A percentile compares a stretch with the other conserved stretches of the same genome.
Conservation (phyloP, 2,113 vertebrate species). For the Scalopus aquaticus region DNA sequence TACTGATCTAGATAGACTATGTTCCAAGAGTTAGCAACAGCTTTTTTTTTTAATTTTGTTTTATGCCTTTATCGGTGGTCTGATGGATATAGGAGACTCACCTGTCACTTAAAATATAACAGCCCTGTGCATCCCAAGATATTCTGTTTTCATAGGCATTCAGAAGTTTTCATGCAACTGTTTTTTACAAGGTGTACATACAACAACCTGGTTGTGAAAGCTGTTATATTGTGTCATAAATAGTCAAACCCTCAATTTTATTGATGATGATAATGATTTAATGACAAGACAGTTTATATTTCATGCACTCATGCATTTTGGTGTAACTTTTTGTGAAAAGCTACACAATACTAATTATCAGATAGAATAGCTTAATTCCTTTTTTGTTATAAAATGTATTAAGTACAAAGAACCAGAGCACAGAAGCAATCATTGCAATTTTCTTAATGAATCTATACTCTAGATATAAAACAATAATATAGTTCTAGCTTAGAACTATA, state of each 20-base stretch:
- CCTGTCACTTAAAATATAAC: neutral
- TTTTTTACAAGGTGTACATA: neutral
- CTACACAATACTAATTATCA: neutral
- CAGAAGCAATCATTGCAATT: neutral
- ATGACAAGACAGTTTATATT: neutral
- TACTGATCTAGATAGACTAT: neutral
- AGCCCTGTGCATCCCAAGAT: neutral
- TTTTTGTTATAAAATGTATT: neutral
- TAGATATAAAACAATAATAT: neutral
- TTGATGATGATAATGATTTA: neutral
- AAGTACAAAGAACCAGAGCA: neutral
- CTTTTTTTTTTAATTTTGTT: neutral
- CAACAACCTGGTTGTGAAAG: neutral
- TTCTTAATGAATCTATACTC: neutral
- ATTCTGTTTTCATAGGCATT: neutral
- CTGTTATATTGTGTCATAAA: neutral
- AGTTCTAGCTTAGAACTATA: neutral
- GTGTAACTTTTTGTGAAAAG: neutral
- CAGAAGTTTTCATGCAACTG: neutral
- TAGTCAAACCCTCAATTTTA: neutral
- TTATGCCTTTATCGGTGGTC: neutral
- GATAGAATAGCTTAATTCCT: neutral
- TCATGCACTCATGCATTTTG: neutral
- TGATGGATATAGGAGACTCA: neutral
- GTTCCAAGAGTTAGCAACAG: neutral